phyloP scores from a whole-genome alignment of 2,113 vertebrate genomes.

The Hydrolagus affinis region DNA sequence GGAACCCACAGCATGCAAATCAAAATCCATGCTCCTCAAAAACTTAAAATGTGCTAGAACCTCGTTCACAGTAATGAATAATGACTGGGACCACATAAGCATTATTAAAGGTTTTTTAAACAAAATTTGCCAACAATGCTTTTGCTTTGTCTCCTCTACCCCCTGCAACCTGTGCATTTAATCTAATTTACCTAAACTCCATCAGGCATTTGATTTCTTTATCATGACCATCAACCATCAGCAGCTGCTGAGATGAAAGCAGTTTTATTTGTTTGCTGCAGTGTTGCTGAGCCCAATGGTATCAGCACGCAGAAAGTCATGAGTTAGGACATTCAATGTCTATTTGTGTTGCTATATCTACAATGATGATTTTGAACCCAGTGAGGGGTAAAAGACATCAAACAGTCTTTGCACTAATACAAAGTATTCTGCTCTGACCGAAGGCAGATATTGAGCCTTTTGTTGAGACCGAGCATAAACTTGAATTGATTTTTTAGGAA shows the following conservation, averaged over 20 bases:
- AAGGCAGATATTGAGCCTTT: neutral
- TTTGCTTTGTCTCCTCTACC: no score
- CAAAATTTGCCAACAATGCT: no score
- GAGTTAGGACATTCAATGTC: constrained; percentile 19
- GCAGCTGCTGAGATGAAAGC: constrained; percentile 26
- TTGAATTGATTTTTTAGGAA: no score
- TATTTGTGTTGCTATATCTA: constrained; percentile 11
- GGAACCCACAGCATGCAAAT: no score
- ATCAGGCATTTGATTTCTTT: neutral
- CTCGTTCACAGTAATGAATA: no score
- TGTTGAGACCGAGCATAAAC: neutral
- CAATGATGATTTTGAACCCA: constrained; percentile 5
- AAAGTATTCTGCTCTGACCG: neutral
- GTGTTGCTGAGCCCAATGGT: constrained; percentile 18
- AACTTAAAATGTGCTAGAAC: no score
- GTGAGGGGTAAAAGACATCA: constrained; percentile 13
- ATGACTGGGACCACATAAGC: no score
- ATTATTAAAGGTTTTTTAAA: no score
- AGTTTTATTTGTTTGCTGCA: neutral
- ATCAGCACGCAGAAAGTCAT: constrained; percentile 5
- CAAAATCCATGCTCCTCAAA: no score
- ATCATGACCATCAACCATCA: constrained; percentile 3
- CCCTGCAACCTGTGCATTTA: no score
- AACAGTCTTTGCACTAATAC: constrained; percentile 10
- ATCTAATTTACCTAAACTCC: constrained; percentile 23